Evolutionary conservation across 1,140 invertebrate species (phyloP), one percentile per base, ranked within the genome.

Genomic region (Cyphomyrmex costatus): DNA sequence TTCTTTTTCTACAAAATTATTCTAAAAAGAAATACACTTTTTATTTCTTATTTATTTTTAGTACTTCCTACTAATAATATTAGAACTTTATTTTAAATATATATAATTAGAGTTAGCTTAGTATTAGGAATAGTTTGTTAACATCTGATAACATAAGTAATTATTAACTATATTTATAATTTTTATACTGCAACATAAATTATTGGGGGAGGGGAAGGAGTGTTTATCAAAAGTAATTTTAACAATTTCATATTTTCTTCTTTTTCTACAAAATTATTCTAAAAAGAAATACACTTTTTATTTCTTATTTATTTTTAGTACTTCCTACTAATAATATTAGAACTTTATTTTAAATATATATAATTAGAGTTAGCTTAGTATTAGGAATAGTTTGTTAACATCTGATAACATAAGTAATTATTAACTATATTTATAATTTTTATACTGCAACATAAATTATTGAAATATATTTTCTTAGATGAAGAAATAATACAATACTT

Each of bases 261-360:
- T 16, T 66, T 1, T 65, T 78, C 10, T 66, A 49, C 7, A 66
- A 42, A 78, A 33, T 66, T 46, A 46, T 21, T 66, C 0, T 0
- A 49, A 21, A 78, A 76, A 19, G 0, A 76, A 2, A 60, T 3
- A 27, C 1, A 21, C 0, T 36, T 14, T 16, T 49, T 71, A 36
- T 77, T 16, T n/a, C n/a, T n/a, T 27, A 49, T 61, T 61, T 42
- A 60, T 6, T 77, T n/a, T 27, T 24, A 36, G 10, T 42, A 42
- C 8, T 4, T 42, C 3, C 46, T 42, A 27, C 61, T n/a, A 63
- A 1, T 61, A 30, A 30, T 14, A 49, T 49, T 7, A 78, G 10
- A 46, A 46, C 5, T 46, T n/a, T 65, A 14, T 61, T 46, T 61
- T 1, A 27, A 63, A 77, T n/a, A n/a, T 60, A 61, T 61, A 77